Evolutionary conservation across 2,113 vertebrate species (phyloP), one percentile per base, ranked within the genome.

Genomic region (Mugil cephalus): DNA sequence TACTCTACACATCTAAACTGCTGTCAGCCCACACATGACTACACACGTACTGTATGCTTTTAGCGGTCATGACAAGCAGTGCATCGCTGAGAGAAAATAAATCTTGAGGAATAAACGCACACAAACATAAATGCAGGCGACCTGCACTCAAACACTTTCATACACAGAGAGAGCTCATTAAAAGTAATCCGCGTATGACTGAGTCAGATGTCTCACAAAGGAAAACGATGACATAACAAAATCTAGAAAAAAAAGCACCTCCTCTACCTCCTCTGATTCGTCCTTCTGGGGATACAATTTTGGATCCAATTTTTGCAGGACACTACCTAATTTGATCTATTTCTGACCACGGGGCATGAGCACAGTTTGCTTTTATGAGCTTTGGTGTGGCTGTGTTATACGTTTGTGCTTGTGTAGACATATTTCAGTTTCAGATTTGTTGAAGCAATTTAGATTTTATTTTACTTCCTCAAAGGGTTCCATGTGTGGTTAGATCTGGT

Each of bases 111-210:
- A 5, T n/a, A 83, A 69, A 55, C 24, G 24, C 17, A 53, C 21
- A 68, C 43, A 56, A 24, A 15, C 4, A 45, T 8, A 51, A 50
- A 40, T 17, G 24, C 14, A 72, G 13, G 38, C 43, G n/a, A n/a
- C n/a, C n/a, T n/a, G 19, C 53, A 67, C 17, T 34, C 14, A 19
- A 21, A 15, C 21, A 52, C 21, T 8, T 21, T 64, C 63, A 48
- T 7, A 18, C 12, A 66, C 60, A 74, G 56, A 69, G 54, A 60
- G 42, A 68, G 50, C 73, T 73, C 64, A 74, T 87, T 80, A 80
- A 75, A 80, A 81, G 66, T 42, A 70, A 61, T 69, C 21, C 38
- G 61, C 21, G 48, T 58, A 47, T 59, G 66, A 74, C 67, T 69
- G 19, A 77, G 67, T 59, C 60, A 73, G 59, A 63, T 48, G 24